These are phyloP conservation scores for Elegia similella DNA, from an alignment of 2,888 invertebrate species.

Conservation along the genomic window DNA sequence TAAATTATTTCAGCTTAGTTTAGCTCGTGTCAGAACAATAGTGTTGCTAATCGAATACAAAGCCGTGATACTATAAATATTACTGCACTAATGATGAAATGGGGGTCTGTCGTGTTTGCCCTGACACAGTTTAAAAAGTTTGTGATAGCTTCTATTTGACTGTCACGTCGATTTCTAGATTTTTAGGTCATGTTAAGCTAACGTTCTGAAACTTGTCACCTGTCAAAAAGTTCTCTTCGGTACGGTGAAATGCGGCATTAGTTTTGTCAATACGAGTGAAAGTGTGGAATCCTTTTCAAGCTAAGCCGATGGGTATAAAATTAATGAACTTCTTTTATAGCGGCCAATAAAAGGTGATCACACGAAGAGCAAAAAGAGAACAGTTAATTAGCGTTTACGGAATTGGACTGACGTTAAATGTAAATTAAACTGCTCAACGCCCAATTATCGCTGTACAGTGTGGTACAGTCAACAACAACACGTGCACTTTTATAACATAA, in stretches of 20 bases:
- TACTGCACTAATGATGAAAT: slow-evolving; percentile 9
- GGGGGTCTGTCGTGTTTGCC: not conserved
- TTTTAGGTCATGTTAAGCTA: slow-evolving; percentile 52
- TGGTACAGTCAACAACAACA: no score
- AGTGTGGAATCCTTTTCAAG: slow-evolving; percentile 42
- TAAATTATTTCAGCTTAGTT: not conserved
- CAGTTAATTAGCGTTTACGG: slow-evolving; percentile 47
- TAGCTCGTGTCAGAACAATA: not conserved
- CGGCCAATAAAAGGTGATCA: slow-evolving; percentile 36
- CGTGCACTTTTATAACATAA: no score
- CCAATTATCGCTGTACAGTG: slow-evolving; percentile 57
- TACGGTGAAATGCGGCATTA: slow-evolving; percentile 54
- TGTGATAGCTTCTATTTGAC: slow-evolving; percentile 4
- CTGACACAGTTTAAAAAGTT: slow-evolving; percentile 4
- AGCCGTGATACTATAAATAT: slow-evolving; percentile 4
- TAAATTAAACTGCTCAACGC: slow-evolving; percentile 50
- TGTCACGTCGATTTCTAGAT: slow-evolving; percentile 38
- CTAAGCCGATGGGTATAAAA: slow-evolving; percentile 30
- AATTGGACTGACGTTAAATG: slow-evolving; percentile 50
- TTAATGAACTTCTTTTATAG: slow-evolving; percentile 33
- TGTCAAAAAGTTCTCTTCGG: slow-evolving; percentile 43
- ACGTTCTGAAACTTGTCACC: slow-evolving; percentile 39
- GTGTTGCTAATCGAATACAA: not conserved
- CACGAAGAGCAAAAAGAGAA: slow-evolving; percentile 28
- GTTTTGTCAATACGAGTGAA: slow-evolving; percentile 52